Base-by-base conservation (phyloP, 2,113 vertebrate species). In the Nothoprocta pentlandii region DNA sequence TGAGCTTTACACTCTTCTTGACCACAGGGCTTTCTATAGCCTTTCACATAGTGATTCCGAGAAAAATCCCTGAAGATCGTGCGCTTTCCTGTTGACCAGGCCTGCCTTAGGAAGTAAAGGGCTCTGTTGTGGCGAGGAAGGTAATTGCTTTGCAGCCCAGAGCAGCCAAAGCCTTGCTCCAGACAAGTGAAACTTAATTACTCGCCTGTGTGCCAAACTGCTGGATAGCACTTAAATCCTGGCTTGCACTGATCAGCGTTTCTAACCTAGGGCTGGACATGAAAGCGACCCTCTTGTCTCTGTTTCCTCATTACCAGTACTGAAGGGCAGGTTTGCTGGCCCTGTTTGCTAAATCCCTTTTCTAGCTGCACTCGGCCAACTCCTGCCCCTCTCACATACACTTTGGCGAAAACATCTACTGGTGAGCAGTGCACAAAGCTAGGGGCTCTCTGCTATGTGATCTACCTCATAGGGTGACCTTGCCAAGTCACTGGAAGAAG, bases 401-500 rank as follows among this genome's bases (percentile, higher is more conserved):
- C 28, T 90, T 94, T 68, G 74, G 64, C 64, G 85, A 64, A 80
- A 23, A 47, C 32, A 23, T 62, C 61, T 93, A n/a, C 73, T 80
- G 17, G 36, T 79, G 68, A 89, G 79, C 91, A 82, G 64, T 76
- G 63, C 44, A 36, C 30, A 51, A 46, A 89, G 23, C 28, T 69
- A 6, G 67, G 16, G n/a, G 5, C 12, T 54, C 1, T 39, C 2
- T 51, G 41, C 78, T 94, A 83, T 6, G 3, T 0, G 0, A 61
- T 74, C 64, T 88, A 80, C 90, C 95, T 79, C 80, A 56, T 94
- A 49, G 73, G 32, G 53, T 93, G 56, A 81, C 73, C 62, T 93
- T 80, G 73, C 69, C 56, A 87, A 86, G 68, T 64, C 76, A 44
- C 34, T 53, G 47, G 56, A 77, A 80, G 42, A n/a, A 47, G 79